Evolutionary conservation across 2,113 vertebrate genomes (phyloP).

Genomic region (Odontesthes bonariensis): DNA sequence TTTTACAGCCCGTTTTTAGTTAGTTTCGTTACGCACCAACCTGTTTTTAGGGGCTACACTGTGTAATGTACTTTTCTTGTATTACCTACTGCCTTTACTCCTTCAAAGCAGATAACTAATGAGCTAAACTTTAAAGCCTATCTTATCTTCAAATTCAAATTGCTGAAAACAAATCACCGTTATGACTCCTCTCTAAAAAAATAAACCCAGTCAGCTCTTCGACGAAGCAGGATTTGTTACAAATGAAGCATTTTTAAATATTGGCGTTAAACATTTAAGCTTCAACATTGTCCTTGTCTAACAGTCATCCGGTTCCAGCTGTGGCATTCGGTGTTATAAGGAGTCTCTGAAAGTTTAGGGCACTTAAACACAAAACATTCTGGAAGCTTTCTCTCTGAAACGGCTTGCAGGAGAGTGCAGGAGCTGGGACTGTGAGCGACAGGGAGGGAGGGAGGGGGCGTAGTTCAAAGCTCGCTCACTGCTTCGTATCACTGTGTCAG

Average conservation of each 20-base stretch:
- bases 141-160: background rate
- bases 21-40: background rate
- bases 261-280: too few species aligned
- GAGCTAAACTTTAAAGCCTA: background rate
- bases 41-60: background rate
- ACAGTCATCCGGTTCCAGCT: background rate
- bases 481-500: conserved; percentile 85
- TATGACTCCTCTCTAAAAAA: too few species aligned
- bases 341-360: conserved; percentile 19
- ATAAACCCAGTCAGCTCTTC: background rate
- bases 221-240: background rate
- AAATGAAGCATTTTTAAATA: too few species aligned
- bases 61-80: background rate
- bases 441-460: background rate
- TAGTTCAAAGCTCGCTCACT: background rate
- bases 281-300: too few species aligned
- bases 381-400: conserved; percentile 27
- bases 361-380: conserved; percentile 36
- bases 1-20: background rate
- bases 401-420: conserved; percentile 6
- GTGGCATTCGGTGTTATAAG: too few species aligned
- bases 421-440: conserved; percentile 46
- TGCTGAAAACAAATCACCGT: background rate
- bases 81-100: too few species aligned
- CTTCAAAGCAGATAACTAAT: background rate